Conservation (phyloP, 2,797 vertebrate species). For the Apogon hyalosoma region DNA sequence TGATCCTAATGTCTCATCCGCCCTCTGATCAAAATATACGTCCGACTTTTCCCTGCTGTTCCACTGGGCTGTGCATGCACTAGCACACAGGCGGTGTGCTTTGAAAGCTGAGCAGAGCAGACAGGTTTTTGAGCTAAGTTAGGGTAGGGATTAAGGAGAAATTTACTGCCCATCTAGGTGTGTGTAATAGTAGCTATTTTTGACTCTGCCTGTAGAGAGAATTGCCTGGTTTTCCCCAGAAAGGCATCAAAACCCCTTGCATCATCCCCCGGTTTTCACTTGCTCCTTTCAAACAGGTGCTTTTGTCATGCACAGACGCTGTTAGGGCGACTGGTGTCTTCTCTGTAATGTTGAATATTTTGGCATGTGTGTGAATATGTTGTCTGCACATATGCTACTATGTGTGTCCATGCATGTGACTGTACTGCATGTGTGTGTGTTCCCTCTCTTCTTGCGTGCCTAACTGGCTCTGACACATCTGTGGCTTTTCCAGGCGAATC, state of each 20-base stretch:
- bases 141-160: constrained; percentile 70
- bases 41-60: constrained; percentile 53
- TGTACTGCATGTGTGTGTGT: constrained; percentile 28
- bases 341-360: constrained; percentile 33
- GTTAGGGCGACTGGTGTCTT: constrained; percentile 17
- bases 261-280: constrained; percentile 53
- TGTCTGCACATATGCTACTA: constrained; percentile 35
- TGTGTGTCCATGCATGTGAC: constrained; percentile 41
- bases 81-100: constrained; percentile 56
- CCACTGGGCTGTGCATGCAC: constrained; percentile 35
- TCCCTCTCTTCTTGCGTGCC: constrained; percentile 57
- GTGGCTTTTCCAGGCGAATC: constrained; percentile 76
- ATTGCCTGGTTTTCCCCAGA: constrained; percentile 58
- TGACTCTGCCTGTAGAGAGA: constrained; percentile 59
- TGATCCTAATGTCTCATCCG: constrained; percentile 73
- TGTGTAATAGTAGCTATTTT: constrained; percentile 74
- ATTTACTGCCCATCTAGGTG: constrained; percentile 74
- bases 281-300: constrained; percentile 54
- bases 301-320: constrained; percentile 47
- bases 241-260: constrained; percentile 62
- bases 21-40: constrained; percentile 68
- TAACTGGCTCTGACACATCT: constrained; percentile 77
- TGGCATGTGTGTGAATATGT: constrained; percentile 6
- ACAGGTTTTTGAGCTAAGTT: constrained; percentile 65
- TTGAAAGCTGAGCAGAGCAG: constrained; percentile 65